A percentile compares a stretch with the other conserved stretches of the same genome.
These are phyloP conservation scores for Pachliopta kotzebuea DNA, from an alignment of 2,888 invertebrate genomes.

Conservation along the genomic window DNA sequence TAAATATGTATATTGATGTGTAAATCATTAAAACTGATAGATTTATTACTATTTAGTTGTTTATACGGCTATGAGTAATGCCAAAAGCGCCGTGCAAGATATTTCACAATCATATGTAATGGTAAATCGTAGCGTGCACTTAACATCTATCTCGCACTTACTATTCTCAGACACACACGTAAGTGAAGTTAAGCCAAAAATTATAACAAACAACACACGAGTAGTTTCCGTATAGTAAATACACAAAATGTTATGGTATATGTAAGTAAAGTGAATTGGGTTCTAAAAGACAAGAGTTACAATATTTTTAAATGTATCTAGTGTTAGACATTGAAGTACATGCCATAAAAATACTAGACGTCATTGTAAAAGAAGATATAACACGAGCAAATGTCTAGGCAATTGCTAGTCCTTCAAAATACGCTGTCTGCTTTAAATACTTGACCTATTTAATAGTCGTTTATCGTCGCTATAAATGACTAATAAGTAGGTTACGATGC, in stretches of 20 bases:
- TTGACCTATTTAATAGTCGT: slow-evolving; percentile 6
- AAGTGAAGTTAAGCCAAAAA: neutral
- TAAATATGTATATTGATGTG: neutral
- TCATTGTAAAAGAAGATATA: too few species aligned
- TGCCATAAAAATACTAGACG: too few species aligned
- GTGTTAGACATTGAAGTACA: too few species aligned
- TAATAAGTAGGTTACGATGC: slow-evolving; percentile 13
- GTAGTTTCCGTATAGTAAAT: neutral
- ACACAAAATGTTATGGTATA: too few species aligned
- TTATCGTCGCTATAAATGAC: neutral
- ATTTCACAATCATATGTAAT: slow-evolving; percentile 2
- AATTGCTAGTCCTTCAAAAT: too few species aligned
- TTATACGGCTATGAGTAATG: slow-evolving; percentile 1
- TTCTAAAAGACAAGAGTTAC: too few species aligned
- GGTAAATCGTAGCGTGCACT: neutral
- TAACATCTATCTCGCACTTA: neutral
- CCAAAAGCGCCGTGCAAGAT: neutral
- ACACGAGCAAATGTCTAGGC: too few species aligned
- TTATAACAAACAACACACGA: too few species aligned
- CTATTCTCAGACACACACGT: neutral
- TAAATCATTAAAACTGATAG: neutral
- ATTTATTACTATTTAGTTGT: slow-evolving; percentile 3
- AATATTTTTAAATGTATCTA: too few species aligned
- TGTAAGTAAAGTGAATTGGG: too few species aligned
- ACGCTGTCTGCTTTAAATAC: neutral